Evolutionary conservation across 2,888 invertebrate genomes (phyloP), one percentile per base, ranked within the genome.

Genomic region (Coelopa pilipes): DNA sequence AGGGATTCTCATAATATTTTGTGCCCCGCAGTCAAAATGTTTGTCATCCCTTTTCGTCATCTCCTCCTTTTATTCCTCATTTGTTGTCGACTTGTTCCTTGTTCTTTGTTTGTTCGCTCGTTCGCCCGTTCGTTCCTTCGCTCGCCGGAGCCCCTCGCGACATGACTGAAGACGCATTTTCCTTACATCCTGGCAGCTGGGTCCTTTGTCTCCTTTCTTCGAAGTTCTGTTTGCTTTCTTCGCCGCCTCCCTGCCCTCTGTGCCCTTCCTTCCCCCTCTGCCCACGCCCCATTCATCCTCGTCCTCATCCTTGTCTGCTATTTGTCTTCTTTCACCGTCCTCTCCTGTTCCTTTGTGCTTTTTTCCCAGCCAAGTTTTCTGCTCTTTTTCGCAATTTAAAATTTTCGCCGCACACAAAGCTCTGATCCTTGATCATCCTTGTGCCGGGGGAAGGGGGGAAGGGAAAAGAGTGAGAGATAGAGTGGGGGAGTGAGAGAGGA

Each of bases 21-120:
- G 74, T 78, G 78, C 78, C 78, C 77, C 50, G 74, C 76, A 77
- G 78, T 76, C 77, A 76, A 79, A 79, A 77, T 79, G 74, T 77
- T 78, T 78, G 76, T 77, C 74, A 77, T 76, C 75, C 75, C 75
- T 76, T 76, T 76, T 34, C 53, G 45, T 24, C n/a, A 45, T 24
- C 17, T 24, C 11, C 21, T 50, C n/a, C 11, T 59, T 62, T 62
- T 50, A 12, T 50, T 60, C 15, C 21, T 55, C 15, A 21, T 55
- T 50, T 49, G 1, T 34, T 34, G 4, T 34, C 7, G 34, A 7
- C 34, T 4, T 34, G n/a, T 34, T 34, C 34, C 2, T 55, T 53
- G 21, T 68, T 68, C 34, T 68, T 34, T 55, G 21, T 34, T 34
- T 34, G 34, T 34, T 34, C 34, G 34, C 7, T 34, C 34, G 7